Evolutionary conservation across 2,113 vertebrate species (phyloP).

Genomic region (Bos taurus): DNA sequence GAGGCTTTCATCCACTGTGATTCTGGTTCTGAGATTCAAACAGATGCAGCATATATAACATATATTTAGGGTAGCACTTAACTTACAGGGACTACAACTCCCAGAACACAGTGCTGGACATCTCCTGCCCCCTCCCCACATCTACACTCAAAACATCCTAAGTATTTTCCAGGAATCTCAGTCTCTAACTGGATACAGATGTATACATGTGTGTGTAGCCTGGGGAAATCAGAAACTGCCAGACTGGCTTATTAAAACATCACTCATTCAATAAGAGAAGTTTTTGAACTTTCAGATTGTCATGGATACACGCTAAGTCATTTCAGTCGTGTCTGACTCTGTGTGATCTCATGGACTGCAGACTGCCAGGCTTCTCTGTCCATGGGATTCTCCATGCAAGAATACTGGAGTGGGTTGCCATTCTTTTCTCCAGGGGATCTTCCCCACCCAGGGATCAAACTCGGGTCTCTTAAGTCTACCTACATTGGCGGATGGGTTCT

Average conservation of each 20-base stretch:
- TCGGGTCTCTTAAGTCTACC: background rate
- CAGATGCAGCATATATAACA: background rate
- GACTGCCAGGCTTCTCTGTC: background rate
- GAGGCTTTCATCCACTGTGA: background rate
- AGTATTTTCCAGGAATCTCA: background rate
- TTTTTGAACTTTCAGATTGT: background rate
- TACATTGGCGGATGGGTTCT: background rate
- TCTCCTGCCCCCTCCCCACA: fast-evolving
- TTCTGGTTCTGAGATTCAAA: background rate
- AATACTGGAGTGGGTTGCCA: background rate
- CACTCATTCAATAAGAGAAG: background rate
- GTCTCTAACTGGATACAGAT: background rate
- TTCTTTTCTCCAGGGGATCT: background rate
- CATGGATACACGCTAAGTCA: fast-evolving
- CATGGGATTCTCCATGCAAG: background rate
- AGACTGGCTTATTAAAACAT: background rate
- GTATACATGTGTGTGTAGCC: background rate
- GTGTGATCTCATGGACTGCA: background rate
- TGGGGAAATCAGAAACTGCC: background rate
- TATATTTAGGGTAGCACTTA: background rate
- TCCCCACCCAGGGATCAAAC: background rate
- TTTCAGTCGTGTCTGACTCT: background rate
- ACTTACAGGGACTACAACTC: background rate
- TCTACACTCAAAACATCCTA: background rate
- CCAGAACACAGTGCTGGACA: background rate